phyloP scores from a whole-genome alignment of 1,140 invertebrate species.

The Lepidurus couesii region DNA sequence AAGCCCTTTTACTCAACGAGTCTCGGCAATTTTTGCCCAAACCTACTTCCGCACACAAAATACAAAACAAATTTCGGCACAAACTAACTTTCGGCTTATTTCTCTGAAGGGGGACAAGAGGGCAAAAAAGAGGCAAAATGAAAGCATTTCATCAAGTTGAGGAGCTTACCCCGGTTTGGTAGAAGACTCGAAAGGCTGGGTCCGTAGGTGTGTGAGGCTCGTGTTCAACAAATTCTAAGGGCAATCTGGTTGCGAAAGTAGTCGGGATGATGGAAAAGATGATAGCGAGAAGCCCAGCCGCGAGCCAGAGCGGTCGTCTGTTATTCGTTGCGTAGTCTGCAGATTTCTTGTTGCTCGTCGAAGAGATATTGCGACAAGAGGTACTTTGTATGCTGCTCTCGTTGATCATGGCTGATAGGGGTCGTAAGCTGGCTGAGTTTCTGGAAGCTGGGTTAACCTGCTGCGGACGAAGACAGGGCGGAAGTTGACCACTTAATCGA shows the following conservation, averaged over 20 bases:
- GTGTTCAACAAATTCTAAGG: constrained; percentile 32
- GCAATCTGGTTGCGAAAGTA: constrained; percentile 27
- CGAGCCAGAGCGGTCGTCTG: constrained; percentile 12
- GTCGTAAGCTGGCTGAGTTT: neutral
- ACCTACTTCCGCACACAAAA: neutral
- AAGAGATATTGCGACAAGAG: neutral
- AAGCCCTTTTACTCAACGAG: neutral
- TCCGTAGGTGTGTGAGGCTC: constrained; percentile 28
- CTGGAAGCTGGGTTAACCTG: constrained; percentile 9
- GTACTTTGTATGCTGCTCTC: neutral
- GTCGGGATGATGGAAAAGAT: constrained; percentile 11
- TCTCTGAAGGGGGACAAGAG: neutral
- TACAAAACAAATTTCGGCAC: neutral
- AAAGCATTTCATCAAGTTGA: neutral
- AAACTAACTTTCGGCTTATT: neutral
- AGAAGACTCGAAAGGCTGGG: constrained; percentile 34
- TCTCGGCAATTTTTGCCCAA: neutral
- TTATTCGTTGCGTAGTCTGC: neutral
- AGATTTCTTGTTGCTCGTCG: neutral
- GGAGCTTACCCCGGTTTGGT: constrained; percentile 30
- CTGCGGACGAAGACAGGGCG: constrained; percentile 11
- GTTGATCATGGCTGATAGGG: neutral
- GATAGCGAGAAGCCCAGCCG: constrained; percentile 13
- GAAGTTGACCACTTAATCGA: constrained; percentile 15
- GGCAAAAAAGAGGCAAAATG: neutral